These are phyloP conservation scores for Erebia aethiops DNA, from an alignment of 2,888 invertebrate species.

Conservation along the genomic window DNA sequence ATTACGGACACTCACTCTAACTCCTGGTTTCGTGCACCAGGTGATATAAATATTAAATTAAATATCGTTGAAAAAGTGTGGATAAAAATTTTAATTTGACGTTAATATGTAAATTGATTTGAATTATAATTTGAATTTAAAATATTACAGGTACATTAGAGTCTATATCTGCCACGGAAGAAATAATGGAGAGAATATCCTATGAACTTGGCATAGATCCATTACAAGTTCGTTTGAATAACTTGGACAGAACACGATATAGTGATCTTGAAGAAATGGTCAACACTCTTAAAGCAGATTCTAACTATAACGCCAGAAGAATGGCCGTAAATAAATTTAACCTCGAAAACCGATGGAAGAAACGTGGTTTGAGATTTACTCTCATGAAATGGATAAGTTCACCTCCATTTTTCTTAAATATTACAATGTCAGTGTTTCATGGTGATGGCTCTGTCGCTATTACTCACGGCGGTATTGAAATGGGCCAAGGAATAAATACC, in stretches of 20 bases:
- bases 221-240: constrained; percentile 71
- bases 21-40: constrained; percentile 59
- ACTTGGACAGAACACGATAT: constrained; percentile 65
- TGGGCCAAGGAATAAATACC: constrained; percentile 90
- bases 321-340: constrained; percentile 83
- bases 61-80: no score
- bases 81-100: neutral
- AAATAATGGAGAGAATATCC: constrained; percentile 86
- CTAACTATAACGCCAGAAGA: constrained; percentile 74
- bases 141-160: constrained; percentile 83
- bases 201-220: constrained; percentile 82
- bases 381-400: constrained; percentile 86
- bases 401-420: constrained; percentile 77
- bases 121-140: neutral
- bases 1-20: constrained; percentile 61
- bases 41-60: constrained; percentile 41
- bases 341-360: constrained; percentile 88
- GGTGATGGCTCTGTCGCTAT: constrained; percentile 87
- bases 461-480: constrained; percentile 86
- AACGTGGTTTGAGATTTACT: constrained; percentile 87
- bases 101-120: neutral
- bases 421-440: constrained; percentile 86
- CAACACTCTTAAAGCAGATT: constrained; percentile 63
- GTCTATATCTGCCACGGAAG: constrained; percentile 84
- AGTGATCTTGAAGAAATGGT: constrained; percentile 68